Percentiles rank a stretch among this genome's conserved stretches.
These are phyloP conservation scores for Drosophila macrothrix DNA, from an alignment of 2,888 invertebrate species.

Conservation along the genomic window DNA sequence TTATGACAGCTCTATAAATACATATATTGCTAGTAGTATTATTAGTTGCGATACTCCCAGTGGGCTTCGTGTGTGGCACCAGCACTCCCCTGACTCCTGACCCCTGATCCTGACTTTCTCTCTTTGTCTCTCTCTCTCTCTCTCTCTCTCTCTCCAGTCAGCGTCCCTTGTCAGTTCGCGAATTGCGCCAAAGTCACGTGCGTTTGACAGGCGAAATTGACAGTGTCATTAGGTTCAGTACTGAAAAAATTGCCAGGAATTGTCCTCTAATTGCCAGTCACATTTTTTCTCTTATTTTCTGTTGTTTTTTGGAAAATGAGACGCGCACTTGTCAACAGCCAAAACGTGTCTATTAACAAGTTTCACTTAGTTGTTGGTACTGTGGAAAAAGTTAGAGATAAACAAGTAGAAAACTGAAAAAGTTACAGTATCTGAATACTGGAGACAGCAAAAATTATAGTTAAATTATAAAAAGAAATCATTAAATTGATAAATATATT, in stretches of 20 bases:
- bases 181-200: slow-evolving; percentile 72
- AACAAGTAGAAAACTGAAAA: slow-evolving; percentile 1
- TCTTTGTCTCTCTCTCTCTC: not conserved
- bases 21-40: slow-evolving; percentile 42
- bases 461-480: not conserved
- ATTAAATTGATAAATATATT: not conserved
- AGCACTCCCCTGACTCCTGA: not conserved
- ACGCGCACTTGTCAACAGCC: slow-evolving; percentile 63
- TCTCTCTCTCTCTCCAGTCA: not conserved
- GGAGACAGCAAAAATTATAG: not conserved
- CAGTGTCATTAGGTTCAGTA: slow-evolving; percentile 61
- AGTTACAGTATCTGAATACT: not conserved
- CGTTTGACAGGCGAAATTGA: slow-evolving; percentile 71
- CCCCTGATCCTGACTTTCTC: not conserved
- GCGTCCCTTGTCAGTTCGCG: slow-evolving; percentile 14
- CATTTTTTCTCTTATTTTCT: slow-evolving; percentile 15
- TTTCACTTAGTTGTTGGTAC: slow-evolving; percentile 35
- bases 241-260: slow-evolving; percentile 32
- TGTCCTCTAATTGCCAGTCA: slow-evolving; percentile 48
- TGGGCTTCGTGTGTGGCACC: slow-evolving; percentile 47
- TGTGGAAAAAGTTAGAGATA: slow-evolving; percentile 13
- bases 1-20: slow-evolving; percentile 64
- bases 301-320: slow-evolving; percentile 54
- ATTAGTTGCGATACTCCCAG: slow-evolving; percentile 13
- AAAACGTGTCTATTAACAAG: slow-evolving; percentile 64